These are phyloP conservation scores for Sycophila texana DNA, from an alignment of 2,888 invertebrate species.

Conservation along the genomic window DNA sequence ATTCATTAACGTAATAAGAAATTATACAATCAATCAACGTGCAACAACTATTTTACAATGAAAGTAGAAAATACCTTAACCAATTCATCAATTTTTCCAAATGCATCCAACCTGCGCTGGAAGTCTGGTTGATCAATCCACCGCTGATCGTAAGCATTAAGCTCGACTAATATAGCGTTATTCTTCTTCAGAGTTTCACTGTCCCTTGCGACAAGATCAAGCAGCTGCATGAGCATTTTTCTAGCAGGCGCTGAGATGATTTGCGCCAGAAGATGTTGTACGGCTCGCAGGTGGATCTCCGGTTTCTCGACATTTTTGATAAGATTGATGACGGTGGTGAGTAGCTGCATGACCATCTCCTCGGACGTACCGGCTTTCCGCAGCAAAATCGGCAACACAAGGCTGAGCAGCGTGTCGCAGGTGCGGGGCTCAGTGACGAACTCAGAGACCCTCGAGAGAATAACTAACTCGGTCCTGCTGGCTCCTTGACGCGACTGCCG, in stretches of 20 bases:
- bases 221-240: slow-evolving; percentile 81
- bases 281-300: slow-evolving; percentile 81
- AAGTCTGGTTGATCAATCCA: slow-evolving; percentile 98
- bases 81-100: slow-evolving; percentile 81
- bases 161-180: slow-evolving; percentile 79
- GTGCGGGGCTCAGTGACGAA: slow-evolving; percentile 82
- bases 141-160: slow-evolving; percentile 91
- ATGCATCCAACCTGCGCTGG: slow-evolving; percentile 86
- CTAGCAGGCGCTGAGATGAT: slow-evolving; percentile 82
- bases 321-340: slow-evolving; percentile 86
- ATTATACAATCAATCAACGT: neutral
- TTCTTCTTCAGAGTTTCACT: slow-evolving; percentile 77
- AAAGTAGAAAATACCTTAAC: slow-evolving; percentile 74
- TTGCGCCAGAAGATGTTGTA: slow-evolving; percentile 85
- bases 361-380: slow-evolving; percentile 82
- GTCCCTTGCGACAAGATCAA: slow-evolving; percentile 79
- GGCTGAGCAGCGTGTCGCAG: slow-evolving; percentile 83
- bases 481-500: slow-evolving; percentile 79
- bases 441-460: slow-evolving; percentile 86
- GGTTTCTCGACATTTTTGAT: slow-evolving; percentile 82
- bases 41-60: neutral
- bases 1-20: neutral
- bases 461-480: slow-evolving; percentile 83
- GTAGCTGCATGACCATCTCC: slow-evolving; percentile 83
- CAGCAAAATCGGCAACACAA: slow-evolving; percentile 84